Evolutionary conservation across 2,113 vertebrate species (phyloP), one percentile per base, ranked within the genome.

Genomic region (Psittacula cyanocephala): DNA sequence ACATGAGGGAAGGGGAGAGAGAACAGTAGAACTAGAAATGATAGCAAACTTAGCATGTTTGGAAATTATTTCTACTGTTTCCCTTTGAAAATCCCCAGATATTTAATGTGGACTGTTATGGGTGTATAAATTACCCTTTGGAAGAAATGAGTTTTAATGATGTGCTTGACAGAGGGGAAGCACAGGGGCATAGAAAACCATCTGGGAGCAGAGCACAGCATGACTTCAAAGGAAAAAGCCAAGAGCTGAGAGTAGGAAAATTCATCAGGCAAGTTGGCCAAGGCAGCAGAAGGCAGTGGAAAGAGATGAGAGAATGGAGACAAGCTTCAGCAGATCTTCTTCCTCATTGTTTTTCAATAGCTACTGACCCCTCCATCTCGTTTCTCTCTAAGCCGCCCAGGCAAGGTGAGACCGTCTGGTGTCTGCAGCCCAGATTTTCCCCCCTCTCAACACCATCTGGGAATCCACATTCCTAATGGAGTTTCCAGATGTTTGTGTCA

Each of bases 371-470:
- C 64, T 92, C 72, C 65, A 93, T 70, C 88, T 93, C 91, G 35
- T 65, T 82, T 93, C 78, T 52, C 76, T 78, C 60, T 79, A 83
- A 78, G 90, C 91, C 0, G 35, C 93, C 88, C 90, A 94, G 43
- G 86, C 90, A 93, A 96, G 90, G 93, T 93, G 92, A 96, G 86
- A 96, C 68, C 3, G 80, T 88, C 95, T 96, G 82, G 90, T 60
- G 24, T 84, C 88, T 95, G 57, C 93, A 84, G 82, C 55, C 93
- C 72, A 64, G 23, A 81, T 86, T 29, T 13, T 3, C 4, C 17
- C 29, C 20, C 12, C 4, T 4, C 70, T 7, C 60, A 94, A 55
- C 72, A 86, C 69, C 92, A 96, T 91, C 88, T 96, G 96, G 72
- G 88, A 96, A 93, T 78, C 88, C 55, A 88, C 57, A 29, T 25